These are phyloP conservation scores for Ferrisia virgata DNA, from an alignment of 2,888 invertebrate species.

Conservation along the genomic window DNA sequence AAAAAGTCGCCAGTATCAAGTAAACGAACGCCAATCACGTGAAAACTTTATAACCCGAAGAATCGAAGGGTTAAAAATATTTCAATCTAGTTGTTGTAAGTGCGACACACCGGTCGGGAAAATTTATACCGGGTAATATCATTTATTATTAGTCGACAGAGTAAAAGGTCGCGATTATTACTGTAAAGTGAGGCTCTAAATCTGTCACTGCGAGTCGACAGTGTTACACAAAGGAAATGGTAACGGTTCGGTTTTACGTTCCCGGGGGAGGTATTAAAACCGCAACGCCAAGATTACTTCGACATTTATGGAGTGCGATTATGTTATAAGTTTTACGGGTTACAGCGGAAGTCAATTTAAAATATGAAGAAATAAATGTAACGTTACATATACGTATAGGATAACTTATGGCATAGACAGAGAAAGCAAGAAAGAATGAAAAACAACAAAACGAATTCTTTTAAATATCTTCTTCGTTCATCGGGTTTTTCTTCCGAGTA, in stretches of 20 bases:
- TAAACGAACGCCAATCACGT: too few species aligned
- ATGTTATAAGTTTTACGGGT: slow-evolving; percentile 37
- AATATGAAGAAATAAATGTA: slow-evolving; percentile 41
- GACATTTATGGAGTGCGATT: slow-evolving; percentile 41
- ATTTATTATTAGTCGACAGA: slow-evolving; percentile 6
- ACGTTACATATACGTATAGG: background rate
- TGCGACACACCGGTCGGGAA: background rate
- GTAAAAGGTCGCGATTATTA: slow-evolving; percentile 14
- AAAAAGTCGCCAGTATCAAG: too few species aligned
- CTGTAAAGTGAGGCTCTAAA: background rate
- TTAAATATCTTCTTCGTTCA: background rate
- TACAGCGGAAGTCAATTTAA: slow-evolving; percentile 42
- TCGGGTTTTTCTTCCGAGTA: background rate
- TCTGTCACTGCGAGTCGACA: slow-evolving; percentile 15
- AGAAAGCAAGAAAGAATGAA: background rate
- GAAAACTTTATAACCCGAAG: too few species aligned
- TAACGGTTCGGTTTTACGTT: slow-evolving; percentile 37
- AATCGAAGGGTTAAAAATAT: background rate
- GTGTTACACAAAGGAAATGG: slow-evolving; percentile 19
- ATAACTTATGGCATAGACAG: background rate
- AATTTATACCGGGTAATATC: background rate
- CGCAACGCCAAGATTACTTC: slow-evolving; percentile 39
- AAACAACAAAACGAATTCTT: too few species aligned
- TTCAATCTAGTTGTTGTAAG: background rate
- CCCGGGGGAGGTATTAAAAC: slow-evolving; percentile 40